Base-by-base conservation (phyloP, 1,140 invertebrate genomes). In the Brachionus asplanchnoidis region DNA sequence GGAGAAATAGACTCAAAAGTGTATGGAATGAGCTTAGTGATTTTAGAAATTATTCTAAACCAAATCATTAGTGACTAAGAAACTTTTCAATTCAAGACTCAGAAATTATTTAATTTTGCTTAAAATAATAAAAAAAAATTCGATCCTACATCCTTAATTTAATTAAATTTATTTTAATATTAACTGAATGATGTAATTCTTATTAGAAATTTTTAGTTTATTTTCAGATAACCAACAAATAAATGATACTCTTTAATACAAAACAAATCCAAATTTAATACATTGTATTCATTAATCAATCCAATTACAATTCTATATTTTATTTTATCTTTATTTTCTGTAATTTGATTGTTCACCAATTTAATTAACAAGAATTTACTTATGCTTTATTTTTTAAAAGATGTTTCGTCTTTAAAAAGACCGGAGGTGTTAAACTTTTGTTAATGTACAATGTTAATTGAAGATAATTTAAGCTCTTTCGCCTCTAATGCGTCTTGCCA, bases 401-500 rank as follows among this genome's bases (percentile, higher is more conserved):
- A 5, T 60, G 9, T 26, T 23, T 79, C 44, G 77, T 26, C 77
- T 50, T 79, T 6, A 79, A 79, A 28, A 79, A 50, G 77, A 26
- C 77, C 77, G 36, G 77, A 14, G 42, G 17, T 68, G n/a, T 68
- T 23, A 46, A 11, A 46, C 2, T 2, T 14, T 53, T 53, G 6
- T 36, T 1, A 12, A 53, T 14, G 50, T n/a, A n/a, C 50, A 53
- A 53, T 14, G 9, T 46, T 53, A 17, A 53, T 6, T n/a, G 50
- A 44, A 5, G n/a, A n/a, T n/a, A 1, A 23, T 70, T 87, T 89
- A 88, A 85, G 88, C 87, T 84, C 87, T 86, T 85, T 89, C 88
- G 42, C 88, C 88, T 46, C 88, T 86, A 75, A 89, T 89, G 84
- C 88, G 85, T 50, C 88, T 86, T 50, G 88, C 88, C 83, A 89